Conservation (phyloP, 2,113 vertebrate species). For the Pandion haliaetus region DNA sequence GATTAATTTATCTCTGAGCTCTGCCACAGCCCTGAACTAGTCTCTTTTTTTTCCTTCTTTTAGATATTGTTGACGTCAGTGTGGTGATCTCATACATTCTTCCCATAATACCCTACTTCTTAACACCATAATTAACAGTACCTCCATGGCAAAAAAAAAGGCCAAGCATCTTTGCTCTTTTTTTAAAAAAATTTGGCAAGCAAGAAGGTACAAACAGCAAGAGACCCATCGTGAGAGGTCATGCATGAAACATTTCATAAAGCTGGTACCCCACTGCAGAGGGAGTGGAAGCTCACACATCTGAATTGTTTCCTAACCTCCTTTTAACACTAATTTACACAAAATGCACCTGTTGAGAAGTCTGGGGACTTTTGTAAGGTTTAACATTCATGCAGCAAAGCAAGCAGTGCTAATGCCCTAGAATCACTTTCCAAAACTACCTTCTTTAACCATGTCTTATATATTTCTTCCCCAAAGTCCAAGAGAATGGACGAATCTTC, state of each 20-base stretch:
- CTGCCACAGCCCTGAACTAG: background rate
- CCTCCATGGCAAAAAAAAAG: background rate
- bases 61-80: background rate
- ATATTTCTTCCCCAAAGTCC: background rate
- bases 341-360: background rate
- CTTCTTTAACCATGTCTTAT: background rate
- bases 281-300: background rate
- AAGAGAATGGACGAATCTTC: background rate
- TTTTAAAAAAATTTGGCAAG: background rate
- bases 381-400: background rate
- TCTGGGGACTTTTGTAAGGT: rapidly evolving
- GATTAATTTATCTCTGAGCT: background rate
- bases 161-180: background rate
- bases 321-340: background rate
- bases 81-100: background rate
- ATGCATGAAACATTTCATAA: background rate
- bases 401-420: background rate
- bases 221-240: background rate
- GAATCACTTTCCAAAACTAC: background rate
- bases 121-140: background rate
- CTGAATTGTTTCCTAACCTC: background rate
- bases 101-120: background rate
- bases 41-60: background rate
- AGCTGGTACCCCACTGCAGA: background rate
- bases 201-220: background rate